A percentile compares a stretch with the other conserved stretches of the same genome.
phyloP scores from a whole-genome alignment of 2,888 invertebrate species.

The Heteropelma amictum region DNA sequence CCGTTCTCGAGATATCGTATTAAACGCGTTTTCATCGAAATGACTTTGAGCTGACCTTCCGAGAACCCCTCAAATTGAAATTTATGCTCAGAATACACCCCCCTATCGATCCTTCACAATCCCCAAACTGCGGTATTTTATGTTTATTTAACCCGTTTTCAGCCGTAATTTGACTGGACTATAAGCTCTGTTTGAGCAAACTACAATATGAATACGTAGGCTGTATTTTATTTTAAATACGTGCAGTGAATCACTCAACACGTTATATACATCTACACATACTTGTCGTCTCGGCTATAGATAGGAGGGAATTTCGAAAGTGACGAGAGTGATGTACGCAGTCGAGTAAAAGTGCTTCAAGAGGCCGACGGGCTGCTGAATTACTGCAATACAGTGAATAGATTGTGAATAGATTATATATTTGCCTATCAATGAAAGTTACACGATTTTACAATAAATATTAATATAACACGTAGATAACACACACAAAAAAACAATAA shows the following conservation, averaged over 20 bases:
- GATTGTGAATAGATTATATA: neutral
- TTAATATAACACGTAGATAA: too few species aligned
- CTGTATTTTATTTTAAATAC: neutral
- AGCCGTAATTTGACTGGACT: too few species aligned
- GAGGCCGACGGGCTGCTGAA: conserved; percentile 14
- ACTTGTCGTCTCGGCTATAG: neutral
- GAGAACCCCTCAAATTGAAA: too few species aligned
- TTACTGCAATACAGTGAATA: neutral
- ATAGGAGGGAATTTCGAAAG: conserved; percentile 49
- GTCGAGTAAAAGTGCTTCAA: conserved; percentile 12
- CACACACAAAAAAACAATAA: too few species aligned
- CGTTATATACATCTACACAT: neutral
- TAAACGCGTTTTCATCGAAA: too few species aligned
- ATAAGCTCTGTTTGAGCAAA: too few species aligned
- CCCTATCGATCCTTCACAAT: too few species aligned
- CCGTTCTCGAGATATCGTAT: too few species aligned
- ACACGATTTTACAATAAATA: neutral
- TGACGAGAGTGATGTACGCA: conserved; percentile 42
- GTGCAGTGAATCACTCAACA: conserved; percentile 42
- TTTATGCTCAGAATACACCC: too few species aligned
- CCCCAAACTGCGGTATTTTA: too few species aligned
- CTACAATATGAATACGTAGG: neutral
- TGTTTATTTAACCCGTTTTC: too few species aligned
- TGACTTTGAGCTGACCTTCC: too few species aligned
- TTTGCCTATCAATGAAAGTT: neutral